phyloP scores from a whole-genome alignment of 2,888 invertebrate genomes.

The Carcina quercana region DNA sequence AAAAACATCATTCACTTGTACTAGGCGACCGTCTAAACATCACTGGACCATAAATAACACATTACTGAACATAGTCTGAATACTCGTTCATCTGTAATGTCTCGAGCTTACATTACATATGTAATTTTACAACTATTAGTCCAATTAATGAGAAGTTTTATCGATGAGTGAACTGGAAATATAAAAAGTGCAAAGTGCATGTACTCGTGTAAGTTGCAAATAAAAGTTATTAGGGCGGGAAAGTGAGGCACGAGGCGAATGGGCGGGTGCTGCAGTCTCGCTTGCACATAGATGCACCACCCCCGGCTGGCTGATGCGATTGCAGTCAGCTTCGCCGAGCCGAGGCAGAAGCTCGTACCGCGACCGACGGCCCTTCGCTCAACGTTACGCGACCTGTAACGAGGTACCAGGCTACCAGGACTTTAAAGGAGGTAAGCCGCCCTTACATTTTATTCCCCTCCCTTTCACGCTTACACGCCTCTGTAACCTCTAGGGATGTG shows the following conservation, averaged over 20 bases:
- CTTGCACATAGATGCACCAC: slow-evolving; percentile 67
- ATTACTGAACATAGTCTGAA: too few species aligned
- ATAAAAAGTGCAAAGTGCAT: too few species aligned
- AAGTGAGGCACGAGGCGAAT: slow-evolving; percentile 68
- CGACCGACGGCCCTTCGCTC: slow-evolving; percentile 32
- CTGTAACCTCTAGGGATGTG: too few species aligned
- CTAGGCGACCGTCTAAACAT: too few species aligned
- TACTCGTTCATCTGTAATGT: too few species aligned
- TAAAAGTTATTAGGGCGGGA: slow-evolving; percentile 62
- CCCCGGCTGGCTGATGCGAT: slow-evolving; percentile 53
- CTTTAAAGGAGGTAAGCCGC: slow-evolving; percentile 51
- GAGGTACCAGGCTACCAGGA: slow-evolving; percentile 62
- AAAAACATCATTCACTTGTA: too few species aligned
- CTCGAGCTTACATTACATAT: too few species aligned
- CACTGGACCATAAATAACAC: too few species aligned
- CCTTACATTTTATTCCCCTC: slow-evolving; percentile 48
- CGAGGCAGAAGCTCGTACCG: slow-evolving; percentile 53
- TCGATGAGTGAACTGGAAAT: too few species aligned
- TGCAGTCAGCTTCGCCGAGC: slow-evolving; percentile 60
- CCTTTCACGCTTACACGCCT: slow-evolving; percentile 46
- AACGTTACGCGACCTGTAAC: slow-evolving; percentile 69
- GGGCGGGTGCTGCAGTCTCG: slow-evolving; percentile 69
- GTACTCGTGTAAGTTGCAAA: too few species aligned
- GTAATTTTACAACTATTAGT: too few species aligned
- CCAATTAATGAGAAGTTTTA: too few species aligned